Conservation (phyloP, 1,140 invertebrate species). For the Lanistes nyassanus region DNA sequence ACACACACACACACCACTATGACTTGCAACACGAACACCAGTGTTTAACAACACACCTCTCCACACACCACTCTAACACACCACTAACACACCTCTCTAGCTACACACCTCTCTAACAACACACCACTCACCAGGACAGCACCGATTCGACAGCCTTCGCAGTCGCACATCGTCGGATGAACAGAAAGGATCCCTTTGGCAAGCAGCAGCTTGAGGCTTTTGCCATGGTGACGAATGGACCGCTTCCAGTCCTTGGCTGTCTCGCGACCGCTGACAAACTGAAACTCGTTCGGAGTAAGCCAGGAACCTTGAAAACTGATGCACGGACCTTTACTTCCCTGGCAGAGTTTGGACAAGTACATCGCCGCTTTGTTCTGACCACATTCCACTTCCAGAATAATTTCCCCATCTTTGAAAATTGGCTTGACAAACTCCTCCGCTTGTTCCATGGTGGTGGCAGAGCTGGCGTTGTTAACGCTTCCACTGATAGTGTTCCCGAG, state of each 20-base stretch:
- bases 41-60: not conserved
- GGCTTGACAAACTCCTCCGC: conserved; percentile 63
- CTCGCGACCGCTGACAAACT: conserved; percentile 69
- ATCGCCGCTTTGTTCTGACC: conserved; percentile 65
- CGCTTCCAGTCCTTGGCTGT: conserved; percentile 72
- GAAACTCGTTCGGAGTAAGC: conserved; percentile 71
- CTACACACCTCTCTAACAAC: not conserved
- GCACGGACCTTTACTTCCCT: conserved; percentile 68
- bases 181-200: conserved; percentile 68
- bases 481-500: not conserved
- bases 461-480: conserved; percentile 16
- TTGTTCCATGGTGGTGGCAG: conserved; percentile 23
- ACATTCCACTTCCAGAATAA: conserved; percentile 68
- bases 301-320: conserved; percentile 67
- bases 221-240: conserved; percentile 70
- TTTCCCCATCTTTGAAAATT: conserved; percentile 62
- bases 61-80: too few species aligned
- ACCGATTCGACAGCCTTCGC: conserved; percentile 59
- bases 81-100: not conserved
- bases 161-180: conserved; percentile 67
- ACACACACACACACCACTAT: not conserved
- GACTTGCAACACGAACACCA: not conserved
- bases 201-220: conserved; percentile 70
- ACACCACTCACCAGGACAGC: conserved; percentile 44
- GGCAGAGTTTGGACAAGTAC: conserved; percentile 66